Base-by-base conservation (phyloP, 2,797 vertebrate species). In the Sebastes flavidus region DNA sequence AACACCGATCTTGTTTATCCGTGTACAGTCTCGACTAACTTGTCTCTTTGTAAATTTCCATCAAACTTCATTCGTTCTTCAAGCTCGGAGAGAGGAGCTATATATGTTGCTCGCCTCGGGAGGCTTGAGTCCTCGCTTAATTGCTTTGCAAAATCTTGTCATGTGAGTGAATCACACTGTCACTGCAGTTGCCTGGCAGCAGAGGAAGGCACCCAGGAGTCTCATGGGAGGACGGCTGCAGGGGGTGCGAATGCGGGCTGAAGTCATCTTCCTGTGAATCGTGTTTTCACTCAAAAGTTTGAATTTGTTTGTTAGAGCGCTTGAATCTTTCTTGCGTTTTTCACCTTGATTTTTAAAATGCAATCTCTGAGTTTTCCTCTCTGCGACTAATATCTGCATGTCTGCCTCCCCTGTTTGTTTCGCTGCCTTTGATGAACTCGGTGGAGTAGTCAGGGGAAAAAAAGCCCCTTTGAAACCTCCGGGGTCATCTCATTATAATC, bases 181-280 rank as follows among this genome's bases (percentile, higher is more conserved):
- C 84, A 72, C 25, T 70, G 81, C 80, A 82, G 91, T 92, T 91
- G 91, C 93, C 86, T 91, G 92, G 89, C 89, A 94, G 80, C 86
- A 83, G 80, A 90, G 66, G 69, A 22, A 32, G 83, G 75, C 65
- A 86, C 54, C 14, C 79, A 14, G 56, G 63, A 80, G 81, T 81
- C 85, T 87, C 69, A 10, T 60, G 71, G 74, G 79, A 87, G 56
- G 72, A 75, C 85, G 81, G 87, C 83, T 60, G 62, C 66, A 75
- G 52, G 71, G 80, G 32, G 68, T 13, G 12, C 61, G 56, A 77
- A 58, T 1, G 0, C 10, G 2, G 73, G 56, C 46, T 63, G 52
- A 88, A 81, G 59, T 81, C 77, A 77, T 82, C 54, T 56, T 58
- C 34, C 62, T 58, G 65, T 77, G 78, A 78, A 38, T 60, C 4